Evolutionary conservation across 2,888 invertebrate species (phyloP), one percentile per base, ranked within the genome.

Genomic region (Lamproptera curius): DNA sequence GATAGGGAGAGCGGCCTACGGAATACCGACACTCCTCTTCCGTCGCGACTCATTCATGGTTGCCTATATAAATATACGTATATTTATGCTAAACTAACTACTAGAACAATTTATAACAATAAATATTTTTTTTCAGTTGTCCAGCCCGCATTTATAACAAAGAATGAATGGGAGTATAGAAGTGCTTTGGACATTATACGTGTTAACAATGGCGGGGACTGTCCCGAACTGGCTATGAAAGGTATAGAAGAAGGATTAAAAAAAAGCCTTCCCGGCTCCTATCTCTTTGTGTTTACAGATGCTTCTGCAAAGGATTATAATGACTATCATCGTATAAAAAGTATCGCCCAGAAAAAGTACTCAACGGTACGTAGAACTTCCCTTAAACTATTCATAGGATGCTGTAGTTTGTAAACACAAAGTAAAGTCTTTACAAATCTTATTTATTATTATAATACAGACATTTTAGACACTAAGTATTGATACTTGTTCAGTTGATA

Each of bases 241-340:
- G 84, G 81, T 11, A 76, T 83, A 3, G 63, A 73, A 51, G 16
- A 53, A 4, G 82, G 61, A 0, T 56, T 84, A 2, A 52, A 53
- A 20, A 28, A 58, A 1, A 76, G 79, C 46, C 53, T 66, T 4
- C 69, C 73, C 0, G 57, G 62, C 0, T 83, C 84, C 0, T 63
- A 63, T 2, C 20, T 84, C 0, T 83, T 76, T 44, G 75, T 83
- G 0, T 77, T 77, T n/a, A 83, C 82, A 6, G 83, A 84, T 42
- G 83, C 81, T 0, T 60, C 73, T 0, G 73, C 83, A 1, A 62
- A 65, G 15, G 83, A 83, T 41, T 42, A 57, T 4, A 0, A 1
- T 0, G 48, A 50, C 14, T 62, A 57, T 38, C 63, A 68, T 2
- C 46, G 50, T 17, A 63, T 80, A 1, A 66, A 68, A 50, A 67